phyloP scores from a whole-genome alignment of 37 sponge, comb jelly and placozoan species.

The Petrosia ficiformis region DNA sequence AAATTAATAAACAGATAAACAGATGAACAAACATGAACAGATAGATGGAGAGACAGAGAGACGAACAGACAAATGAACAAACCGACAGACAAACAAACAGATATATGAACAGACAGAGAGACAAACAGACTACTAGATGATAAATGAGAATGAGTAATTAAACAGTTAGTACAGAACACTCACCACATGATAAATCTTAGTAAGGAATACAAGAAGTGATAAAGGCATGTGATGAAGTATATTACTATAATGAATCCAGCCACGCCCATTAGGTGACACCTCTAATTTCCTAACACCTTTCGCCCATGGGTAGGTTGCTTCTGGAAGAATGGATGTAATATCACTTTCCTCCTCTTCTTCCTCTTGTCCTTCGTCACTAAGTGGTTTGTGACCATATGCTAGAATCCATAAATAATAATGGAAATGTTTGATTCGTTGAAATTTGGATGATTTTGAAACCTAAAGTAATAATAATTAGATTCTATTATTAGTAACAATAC shows the following conservation, averaged over 20 bases:
- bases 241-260: slow-evolving; percentile 26
- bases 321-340: slow-evolving; percentile 3
- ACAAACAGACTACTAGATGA: too few species aligned
- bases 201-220: slow-evolving; percentile 22
- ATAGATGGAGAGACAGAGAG: too few species aligned
- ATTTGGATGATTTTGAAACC: neutral
- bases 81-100: too few species aligned
- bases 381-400: neutral
- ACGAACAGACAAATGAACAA: too few species aligned
- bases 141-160: too few species aligned
- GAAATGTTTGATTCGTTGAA: slow-evolving; percentile 39
- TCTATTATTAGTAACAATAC: too few species aligned
- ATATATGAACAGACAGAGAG: too few species aligned
- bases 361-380: neutral
- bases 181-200: too few species aligned
- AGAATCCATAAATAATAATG: slow-evolving; percentile 59
- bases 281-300: slow-evolving; percentile 11
- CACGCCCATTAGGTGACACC: neutral
- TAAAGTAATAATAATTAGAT: too few species aligned
- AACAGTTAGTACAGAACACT: too few species aligned
- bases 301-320: slow-evolving; percentile 31
- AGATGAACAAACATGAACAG: too few species aligned
- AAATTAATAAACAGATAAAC: too few species aligned
- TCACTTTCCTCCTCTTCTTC: neutral
- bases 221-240: slow-evolving; percentile 41